Conservation (phyloP, 1,140 invertebrate genomes). For the Brachionus asplanchnoidis region DNA sequence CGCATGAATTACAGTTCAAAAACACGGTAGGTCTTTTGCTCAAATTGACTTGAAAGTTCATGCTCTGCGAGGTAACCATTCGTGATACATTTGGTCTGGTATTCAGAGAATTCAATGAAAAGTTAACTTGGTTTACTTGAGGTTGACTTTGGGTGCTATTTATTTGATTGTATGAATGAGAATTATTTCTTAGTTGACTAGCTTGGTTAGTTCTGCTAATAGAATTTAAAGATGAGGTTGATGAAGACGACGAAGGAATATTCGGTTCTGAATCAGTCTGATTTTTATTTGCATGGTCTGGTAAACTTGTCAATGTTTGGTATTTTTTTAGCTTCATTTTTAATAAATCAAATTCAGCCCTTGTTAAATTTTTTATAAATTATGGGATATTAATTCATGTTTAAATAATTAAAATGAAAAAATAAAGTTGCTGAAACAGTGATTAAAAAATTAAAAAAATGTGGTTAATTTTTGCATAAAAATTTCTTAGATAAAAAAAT, state of each 20-base stretch:
- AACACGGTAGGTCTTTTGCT: not conserved
- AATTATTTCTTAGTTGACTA: not conserved
- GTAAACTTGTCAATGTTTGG: not conserved
- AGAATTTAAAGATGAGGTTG: not conserved
- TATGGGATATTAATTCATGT: too few species aligned
- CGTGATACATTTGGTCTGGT: not conserved
- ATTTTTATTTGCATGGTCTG: not conserved
- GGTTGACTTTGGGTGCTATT: not conserved
- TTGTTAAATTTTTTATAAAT: conserved; percentile 62
- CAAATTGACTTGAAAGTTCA: not conserved
- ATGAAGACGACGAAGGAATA: conserved; percentile 9
- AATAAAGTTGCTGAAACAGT: too few species aligned
- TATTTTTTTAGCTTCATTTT: conserved; percentile 26
- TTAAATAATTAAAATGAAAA: too few species aligned
- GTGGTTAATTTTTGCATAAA: too few species aligned
- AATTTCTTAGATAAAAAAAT: too few species aligned
- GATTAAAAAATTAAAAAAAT: too few species aligned
- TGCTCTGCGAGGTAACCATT: not conserved
- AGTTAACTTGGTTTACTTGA: not conserved
- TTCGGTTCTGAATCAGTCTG: not conserved
- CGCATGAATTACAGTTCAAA: conserved; percentile 5
- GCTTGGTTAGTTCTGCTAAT: not conserved
- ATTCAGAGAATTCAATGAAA: not conserved
- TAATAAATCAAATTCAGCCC: conserved; percentile 42
- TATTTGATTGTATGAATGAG: not conserved